phyloP scores from a whole-genome alignment of 2,113 vertebrate species.

The Grammatotria lemairii region DNA sequence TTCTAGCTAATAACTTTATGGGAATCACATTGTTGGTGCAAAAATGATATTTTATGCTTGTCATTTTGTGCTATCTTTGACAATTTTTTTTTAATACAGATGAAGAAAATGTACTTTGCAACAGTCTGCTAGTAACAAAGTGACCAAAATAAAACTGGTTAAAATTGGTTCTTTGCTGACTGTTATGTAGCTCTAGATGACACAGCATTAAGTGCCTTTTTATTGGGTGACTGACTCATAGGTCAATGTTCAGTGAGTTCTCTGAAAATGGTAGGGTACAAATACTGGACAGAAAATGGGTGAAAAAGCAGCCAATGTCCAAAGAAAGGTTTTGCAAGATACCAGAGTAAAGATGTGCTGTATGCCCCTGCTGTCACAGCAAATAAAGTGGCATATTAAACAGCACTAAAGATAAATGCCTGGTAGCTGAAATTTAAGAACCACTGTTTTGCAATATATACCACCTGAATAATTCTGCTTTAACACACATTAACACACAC shows the following conservation, averaged over 20 bases:
- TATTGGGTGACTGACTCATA: neutral
- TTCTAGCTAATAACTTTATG: neutral
- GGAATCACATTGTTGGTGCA: neutral
- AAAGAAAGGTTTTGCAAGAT: neutral
- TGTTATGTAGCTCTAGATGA: neutral
- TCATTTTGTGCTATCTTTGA: neutral
- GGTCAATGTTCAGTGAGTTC: neutral
- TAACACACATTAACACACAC: constrained; percentile 28
- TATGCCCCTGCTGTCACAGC: neutral
- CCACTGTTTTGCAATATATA: constrained; percentile 28
- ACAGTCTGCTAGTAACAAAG: neutral
- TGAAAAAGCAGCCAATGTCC: neutral
- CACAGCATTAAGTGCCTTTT: neutral
- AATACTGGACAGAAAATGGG: neutral
- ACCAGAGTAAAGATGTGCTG: neutral
- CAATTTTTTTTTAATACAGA: rapidly evolving
- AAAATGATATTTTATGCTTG: neutral
- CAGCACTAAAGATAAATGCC: constrained; percentile 30
- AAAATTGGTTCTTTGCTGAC: neutral
- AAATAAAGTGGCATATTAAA: constrained; percentile 24
- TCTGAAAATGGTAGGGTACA: neutral
- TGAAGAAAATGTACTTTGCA: neutral
- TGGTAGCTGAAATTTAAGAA: constrained; percentile 20
- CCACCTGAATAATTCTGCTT: constrained; percentile 68
- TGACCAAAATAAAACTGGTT: neutral